These are phyloP conservation scores for Boulengeromyrus knoepffleri DNA, from an alignment of 2,113 vertebrate genomes.

Conservation along the genomic window DNA sequence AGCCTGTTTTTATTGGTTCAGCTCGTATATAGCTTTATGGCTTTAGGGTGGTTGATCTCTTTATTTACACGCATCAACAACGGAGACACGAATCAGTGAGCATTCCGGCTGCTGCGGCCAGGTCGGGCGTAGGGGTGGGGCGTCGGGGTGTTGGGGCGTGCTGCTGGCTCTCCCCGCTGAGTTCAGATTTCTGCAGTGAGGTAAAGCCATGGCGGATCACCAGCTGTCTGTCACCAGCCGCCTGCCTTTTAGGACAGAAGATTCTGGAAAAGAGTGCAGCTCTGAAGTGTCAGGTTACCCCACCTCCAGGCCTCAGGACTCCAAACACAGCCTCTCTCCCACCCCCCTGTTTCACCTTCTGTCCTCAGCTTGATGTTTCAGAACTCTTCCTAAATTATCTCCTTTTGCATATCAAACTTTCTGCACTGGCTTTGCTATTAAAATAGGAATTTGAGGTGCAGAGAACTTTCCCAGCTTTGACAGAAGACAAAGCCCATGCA, in stretches of 20 bases:
- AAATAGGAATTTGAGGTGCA: neutral
- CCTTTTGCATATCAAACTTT: neutral
- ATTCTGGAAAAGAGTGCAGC: neutral
- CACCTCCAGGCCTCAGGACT: neutral
- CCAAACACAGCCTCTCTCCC: neutral
- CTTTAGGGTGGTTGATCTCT: neutral
- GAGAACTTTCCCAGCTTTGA: neutral
- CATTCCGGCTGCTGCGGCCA: neutral
- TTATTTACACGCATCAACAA: neutral
- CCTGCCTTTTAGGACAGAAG: slow-evolving; percentile 7
- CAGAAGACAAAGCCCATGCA: neutral
- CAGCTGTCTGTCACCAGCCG: slow-evolving; percentile 2
- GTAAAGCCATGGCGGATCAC: neutral
- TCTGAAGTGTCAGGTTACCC: neutral
- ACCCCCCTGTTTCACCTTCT: neutral
- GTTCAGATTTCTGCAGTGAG: slow-evolving; percentile 9
- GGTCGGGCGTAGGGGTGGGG: neutral
- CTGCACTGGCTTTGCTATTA: neutral
- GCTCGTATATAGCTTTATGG: neutral
- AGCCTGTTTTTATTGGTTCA: neutral
- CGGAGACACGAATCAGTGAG: neutral
- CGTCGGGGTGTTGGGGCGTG: neutral
- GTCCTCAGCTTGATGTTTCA: neutral
- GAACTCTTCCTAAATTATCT: neutral
- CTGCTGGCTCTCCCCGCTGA: neutral